Conservation (phyloP, 1,140 invertebrate genomes). For the Dendrolimus kikuchii region DNA sequence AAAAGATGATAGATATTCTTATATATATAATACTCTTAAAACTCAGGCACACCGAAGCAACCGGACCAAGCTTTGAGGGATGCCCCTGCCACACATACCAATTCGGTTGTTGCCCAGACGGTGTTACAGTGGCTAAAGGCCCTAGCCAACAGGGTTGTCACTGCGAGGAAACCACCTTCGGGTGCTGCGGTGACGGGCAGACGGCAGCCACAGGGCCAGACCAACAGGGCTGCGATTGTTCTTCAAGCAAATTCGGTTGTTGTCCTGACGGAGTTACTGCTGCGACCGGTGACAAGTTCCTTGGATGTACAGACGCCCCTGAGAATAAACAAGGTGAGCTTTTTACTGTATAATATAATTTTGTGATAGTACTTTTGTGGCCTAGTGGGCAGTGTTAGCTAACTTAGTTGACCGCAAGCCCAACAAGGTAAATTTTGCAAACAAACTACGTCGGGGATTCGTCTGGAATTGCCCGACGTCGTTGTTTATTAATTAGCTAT, state of each 20-base stretch:
- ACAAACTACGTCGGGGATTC: no score
- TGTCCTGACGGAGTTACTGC: constrained; percentile 87
- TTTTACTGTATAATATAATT: neutral
- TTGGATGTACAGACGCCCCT: constrained; percentile 83
- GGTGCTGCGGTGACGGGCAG: constrained; percentile 91
- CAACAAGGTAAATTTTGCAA: no score
- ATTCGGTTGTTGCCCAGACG: constrained; percentile 96
- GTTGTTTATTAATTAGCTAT: no score
- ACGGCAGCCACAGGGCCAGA: constrained; percentile 82
- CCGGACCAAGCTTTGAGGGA: constrained; percentile 82
- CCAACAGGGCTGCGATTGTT: constrained; percentile 83
- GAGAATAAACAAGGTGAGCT: constrained; percentile 76
- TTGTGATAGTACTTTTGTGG: neutral
- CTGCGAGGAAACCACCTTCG: constrained; percentile 84
- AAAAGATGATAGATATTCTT: no score
- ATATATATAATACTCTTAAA: neutral
- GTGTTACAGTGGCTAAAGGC: constrained; percentile 85
- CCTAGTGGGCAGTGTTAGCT: no score
- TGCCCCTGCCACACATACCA: constrained; percentile 90
- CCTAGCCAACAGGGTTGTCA: constrained; percentile 84
- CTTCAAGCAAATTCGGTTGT: constrained; percentile 86
- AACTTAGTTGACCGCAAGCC: no score
- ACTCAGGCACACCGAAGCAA: constrained; percentile 75
- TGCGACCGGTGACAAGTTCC: constrained; percentile 86
- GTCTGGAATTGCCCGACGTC: no score